These are phyloP conservation scores for Eulacestoma nigropectus DNA, from an alignment of 2,113 vertebrate species.

Conservation along the genomic window DNA sequence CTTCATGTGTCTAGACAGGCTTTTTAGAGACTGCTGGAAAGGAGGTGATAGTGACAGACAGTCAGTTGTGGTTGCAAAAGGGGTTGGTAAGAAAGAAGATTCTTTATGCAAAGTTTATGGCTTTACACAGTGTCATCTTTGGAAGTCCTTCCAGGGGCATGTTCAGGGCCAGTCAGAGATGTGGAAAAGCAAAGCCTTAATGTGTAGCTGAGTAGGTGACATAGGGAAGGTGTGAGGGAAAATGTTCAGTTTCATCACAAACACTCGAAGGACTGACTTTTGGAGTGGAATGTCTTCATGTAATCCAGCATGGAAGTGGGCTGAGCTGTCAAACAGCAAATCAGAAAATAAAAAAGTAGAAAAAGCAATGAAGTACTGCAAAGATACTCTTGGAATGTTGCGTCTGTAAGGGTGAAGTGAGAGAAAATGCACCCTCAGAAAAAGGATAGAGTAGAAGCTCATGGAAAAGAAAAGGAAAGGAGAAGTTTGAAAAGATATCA, in stretches of 20 bases:
- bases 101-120: background rate
- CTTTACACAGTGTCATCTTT: background rate
- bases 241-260: background rate
- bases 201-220: background rate
- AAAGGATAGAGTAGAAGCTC: background rate
- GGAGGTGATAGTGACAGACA: background rate
- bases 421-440: background rate
- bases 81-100: background rate
- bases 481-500: background rate
- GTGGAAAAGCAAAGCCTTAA: background rate
- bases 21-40: background rate
- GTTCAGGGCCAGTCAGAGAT: background rate
- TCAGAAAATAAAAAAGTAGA: background rate
- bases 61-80: background rate
- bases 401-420: background rate
- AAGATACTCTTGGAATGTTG: background rate
- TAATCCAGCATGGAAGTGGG: background rate
- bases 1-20: background rate
- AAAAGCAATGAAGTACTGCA: background rate
- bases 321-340: background rate
- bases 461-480: background rate
- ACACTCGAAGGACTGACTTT: background rate
- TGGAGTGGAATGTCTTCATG: background rate
- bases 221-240: background rate
- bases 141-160: background rate